phyloP scores from a whole-genome alignment of 2,888 invertebrate species.

The Hyppa rectilinea region DNA sequence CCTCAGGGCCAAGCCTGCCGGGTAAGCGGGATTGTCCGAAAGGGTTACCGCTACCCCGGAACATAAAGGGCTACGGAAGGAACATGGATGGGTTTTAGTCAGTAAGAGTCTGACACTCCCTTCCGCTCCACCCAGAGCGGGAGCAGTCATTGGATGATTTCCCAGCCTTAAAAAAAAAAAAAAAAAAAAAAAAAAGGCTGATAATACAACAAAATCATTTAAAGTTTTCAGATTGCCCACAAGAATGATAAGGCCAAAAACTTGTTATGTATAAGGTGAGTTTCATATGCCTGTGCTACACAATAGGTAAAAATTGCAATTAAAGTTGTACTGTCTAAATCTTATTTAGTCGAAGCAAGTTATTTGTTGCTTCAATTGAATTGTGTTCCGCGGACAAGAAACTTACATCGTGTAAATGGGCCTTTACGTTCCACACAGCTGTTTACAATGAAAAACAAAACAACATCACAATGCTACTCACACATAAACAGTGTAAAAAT shows the following conservation, averaged over 20 bases:
- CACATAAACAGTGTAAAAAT: constrained; percentile 3
- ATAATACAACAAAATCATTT: too few species aligned
- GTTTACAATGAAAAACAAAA: not conserved
- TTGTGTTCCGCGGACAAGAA: too few species aligned
- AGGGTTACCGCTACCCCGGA: too few species aligned
- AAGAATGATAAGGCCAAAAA: not conserved
- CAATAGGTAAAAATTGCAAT: not conserved
- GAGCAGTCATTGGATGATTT: too few species aligned
- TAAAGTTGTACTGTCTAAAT: not conserved
- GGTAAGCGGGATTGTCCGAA: too few species aligned
- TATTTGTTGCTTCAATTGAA: not conserved
- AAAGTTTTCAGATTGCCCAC: not conserved
- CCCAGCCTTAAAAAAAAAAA: too few species aligned
- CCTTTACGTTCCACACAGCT: not conserved
- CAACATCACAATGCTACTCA: not conserved
- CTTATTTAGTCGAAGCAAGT: not conserved
- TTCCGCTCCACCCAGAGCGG: too few species aligned
- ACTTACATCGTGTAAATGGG: not conserved
- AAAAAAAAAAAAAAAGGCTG: too few species aligned
- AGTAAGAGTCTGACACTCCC: too few species aligned
- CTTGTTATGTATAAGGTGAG: not conserved
- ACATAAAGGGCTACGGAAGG: too few species aligned
- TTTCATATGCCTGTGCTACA: not conserved
- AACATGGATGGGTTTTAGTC: too few species aligned
- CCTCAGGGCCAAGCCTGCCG: too few species aligned